Conservation (phyloP, 2,797 vertebrate species). For the Tapirus indicus region DNA sequence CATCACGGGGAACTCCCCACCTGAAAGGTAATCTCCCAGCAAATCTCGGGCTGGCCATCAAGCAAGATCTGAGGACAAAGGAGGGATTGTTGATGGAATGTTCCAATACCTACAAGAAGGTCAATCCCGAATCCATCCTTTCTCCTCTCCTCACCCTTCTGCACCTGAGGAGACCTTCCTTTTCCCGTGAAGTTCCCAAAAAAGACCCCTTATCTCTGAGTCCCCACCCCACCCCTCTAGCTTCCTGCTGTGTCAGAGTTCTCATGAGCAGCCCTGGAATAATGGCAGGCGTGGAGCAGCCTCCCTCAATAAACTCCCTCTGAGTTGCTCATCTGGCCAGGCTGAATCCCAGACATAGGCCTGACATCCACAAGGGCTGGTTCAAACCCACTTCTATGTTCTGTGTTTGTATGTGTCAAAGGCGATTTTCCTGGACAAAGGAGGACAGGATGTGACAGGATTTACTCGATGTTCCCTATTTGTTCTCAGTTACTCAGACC, state of each 20-base stretch:
- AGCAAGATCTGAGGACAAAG: slow-evolving; percentile 79
- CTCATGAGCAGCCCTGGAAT: neutral
- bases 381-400: neutral
- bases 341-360: neutral
- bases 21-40: slow-evolving; percentile 84
- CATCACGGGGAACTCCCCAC: slow-evolving; percentile 82
- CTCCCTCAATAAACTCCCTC: no score
- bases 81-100: slow-evolving; percentile 78
- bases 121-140: slow-evolving; percentile 70
- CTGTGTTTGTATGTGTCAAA: neutral
- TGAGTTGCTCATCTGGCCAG: neutral
- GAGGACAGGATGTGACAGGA: neutral
- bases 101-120: slow-evolving; percentile 69
- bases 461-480: rapidly evolving
- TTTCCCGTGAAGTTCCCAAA: neutral
- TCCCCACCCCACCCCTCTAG: no score
- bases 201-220: neutral
- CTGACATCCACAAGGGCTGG: neutral
- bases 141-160: neutral
- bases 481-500: neutral
- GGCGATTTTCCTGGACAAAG: neutral
- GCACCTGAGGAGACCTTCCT: neutral
- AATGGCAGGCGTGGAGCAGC: neutral
- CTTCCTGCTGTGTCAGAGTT: neutral
- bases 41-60: slow-evolving; percentile 82